Conservation (phyloP, 2,113 vertebrate genomes). For the Scytalopus superciliaris region DNA sequence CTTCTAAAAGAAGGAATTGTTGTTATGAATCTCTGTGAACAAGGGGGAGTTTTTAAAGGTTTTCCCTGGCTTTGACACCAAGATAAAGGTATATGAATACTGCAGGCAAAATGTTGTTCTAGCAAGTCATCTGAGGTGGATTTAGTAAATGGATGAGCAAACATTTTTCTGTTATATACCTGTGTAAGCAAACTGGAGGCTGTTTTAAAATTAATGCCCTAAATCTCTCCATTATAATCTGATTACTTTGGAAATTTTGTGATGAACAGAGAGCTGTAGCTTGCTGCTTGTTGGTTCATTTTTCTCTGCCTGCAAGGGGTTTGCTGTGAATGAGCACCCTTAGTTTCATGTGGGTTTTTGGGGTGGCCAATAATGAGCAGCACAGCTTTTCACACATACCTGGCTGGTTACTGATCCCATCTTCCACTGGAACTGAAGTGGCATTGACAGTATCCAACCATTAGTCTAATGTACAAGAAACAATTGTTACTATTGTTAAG, state of each 20-base stretch:
- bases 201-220: neutral
- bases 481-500: neutral
- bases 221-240: neutral
- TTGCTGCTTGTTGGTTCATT: neutral
- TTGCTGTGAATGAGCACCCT: neutral
- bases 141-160: neutral
- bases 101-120: neutral
- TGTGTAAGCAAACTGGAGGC: neutral
- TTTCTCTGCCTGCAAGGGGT: neutral
- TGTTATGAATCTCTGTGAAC: neutral
- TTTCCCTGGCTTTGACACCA: neutral
- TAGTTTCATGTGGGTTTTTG: rapidly evolving
- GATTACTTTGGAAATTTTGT: neutral
- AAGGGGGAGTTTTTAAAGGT: neutral
- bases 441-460: neutral
- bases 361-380: neutral
- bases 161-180: neutral
- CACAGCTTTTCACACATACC: neutral
- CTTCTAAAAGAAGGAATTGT: neutral
- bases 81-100: neutral
- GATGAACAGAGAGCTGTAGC: neutral
- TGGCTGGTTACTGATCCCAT: neutral
- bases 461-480: neutral
- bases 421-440: neutral
- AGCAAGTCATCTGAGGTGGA: neutral